These are phyloP conservation scores for Trichoplusia ni DNA, from an alignment of 1,140 invertebrate species.

Conservation along the genomic window DNA sequence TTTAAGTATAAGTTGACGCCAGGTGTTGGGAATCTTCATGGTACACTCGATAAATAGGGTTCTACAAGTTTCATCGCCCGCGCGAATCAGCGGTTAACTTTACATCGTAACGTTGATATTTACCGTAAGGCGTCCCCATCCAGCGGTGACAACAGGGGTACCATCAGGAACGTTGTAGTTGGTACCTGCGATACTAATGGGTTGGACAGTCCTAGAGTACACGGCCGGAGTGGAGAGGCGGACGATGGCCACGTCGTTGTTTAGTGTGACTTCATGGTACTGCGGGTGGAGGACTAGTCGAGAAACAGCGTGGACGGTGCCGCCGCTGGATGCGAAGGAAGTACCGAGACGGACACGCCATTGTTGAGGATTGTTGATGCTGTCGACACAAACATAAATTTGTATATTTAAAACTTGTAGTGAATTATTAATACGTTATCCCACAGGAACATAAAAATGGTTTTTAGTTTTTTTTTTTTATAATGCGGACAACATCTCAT, in stretches of 20 bases:
- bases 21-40: too few species aligned
- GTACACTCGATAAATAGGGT: too few species aligned
- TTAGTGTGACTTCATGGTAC: slow-evolving; percentile 70
- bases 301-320: slow-evolving; percentile 57
- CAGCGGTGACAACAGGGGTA: slow-evolving; percentile 72
- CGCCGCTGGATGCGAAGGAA: slow-evolving; percentile 61
- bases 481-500: too few species aligned
- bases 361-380: slow-evolving; percentile 30
- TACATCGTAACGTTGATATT: too few species aligned
- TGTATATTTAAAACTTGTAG: too few species aligned
- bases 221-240: slow-evolving; percentile 55
- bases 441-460: too few species aligned
- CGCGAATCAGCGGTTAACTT: too few species aligned
- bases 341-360: slow-evolving; percentile 54
- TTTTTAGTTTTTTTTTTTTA: too few species aligned
- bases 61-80: too few species aligned
- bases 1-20: too few species aligned
- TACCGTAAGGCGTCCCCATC: slow-evolving; percentile 82
- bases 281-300: slow-evolving; percentile 72
- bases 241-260: slow-evolving; percentile 83
- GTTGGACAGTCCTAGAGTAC: slow-evolving; percentile 38
- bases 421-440: too few species aligned
- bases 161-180: slow-evolving; percentile 54
- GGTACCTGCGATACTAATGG: slow-evolving; percentile 45
- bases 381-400: too few species aligned